A percentile compares a stretch with the other conserved stretches of the same genome.
phyloP scores from a whole-genome alignment of 2,113 vertebrate species.

The Micromys minutus region DNA sequence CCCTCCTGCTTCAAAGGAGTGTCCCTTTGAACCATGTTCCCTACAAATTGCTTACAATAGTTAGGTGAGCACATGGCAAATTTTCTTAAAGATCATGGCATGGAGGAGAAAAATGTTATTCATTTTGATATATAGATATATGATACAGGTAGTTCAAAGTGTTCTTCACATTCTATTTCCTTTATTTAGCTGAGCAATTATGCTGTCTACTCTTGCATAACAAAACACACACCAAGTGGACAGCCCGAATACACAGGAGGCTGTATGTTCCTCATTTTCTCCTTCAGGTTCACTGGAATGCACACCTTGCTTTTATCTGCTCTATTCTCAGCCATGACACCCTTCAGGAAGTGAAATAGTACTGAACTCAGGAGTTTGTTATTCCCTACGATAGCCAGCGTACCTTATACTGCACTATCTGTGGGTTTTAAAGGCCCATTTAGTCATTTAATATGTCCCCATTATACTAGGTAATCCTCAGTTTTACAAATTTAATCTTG shows the following conservation, averaged over 20 bases:
- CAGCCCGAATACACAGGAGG: neutral
- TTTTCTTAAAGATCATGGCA: neutral
- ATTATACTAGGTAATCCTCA: neutral
- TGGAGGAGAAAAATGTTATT: neutral
- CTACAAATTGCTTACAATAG: neutral
- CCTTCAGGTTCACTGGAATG: neutral
- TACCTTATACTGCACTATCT: neutral
- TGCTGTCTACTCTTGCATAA: neutral
- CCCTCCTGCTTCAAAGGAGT: neutral
- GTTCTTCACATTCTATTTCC: neutral
- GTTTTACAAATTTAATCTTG: neutral
- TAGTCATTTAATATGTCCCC: neutral
- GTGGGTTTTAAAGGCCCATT: constrained; percentile 18
- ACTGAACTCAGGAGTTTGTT: neutral
- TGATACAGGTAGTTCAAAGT: neutral
- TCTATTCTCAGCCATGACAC: neutral
- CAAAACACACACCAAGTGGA: neutral
- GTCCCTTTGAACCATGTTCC: neutral
- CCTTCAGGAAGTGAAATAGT: neutral
- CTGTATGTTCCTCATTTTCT: neutral
- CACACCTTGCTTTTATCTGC: neutral
- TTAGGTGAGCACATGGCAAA: neutral
- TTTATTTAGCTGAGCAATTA: neutral
- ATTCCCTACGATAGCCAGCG: neutral
- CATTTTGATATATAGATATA: neutral